These are phyloP conservation scores for Monoplex corrugatus DNA, from an alignment of 2,888 invertebrate genomes.

Conservation along the genomic window DNA sequence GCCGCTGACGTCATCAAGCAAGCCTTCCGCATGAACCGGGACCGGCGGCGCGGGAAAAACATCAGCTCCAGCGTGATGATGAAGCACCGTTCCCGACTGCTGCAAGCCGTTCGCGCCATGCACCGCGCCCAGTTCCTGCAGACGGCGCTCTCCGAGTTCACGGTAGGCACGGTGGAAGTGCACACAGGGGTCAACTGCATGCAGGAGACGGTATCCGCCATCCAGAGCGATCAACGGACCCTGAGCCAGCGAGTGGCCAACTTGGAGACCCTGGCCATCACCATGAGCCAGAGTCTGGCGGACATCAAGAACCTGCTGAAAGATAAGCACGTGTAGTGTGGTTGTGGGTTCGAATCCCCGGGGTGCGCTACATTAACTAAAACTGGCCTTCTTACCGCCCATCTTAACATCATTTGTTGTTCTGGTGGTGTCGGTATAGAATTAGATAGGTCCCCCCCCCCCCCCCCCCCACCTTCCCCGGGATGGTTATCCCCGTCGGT, in stretches of 20 bases:
- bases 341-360: too few species aligned
- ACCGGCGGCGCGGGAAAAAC: constrained; percentile 61
- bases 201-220: constrained; percentile 61
- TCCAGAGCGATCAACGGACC: constrained; percentile 65
- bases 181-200: constrained; percentile 67
- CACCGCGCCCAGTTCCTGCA: constrained; percentile 66
- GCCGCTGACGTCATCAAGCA: constrained; percentile 74
- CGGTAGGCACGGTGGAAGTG: constrained; percentile 69
- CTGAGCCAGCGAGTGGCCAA: constrained; percentile 63
- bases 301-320: constrained; percentile 62
- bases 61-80: constrained; percentile 61
- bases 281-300: constrained; percentile 63
- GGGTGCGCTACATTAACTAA: too few species aligned
- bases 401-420: too few species aligned
- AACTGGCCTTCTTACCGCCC: too few species aligned
- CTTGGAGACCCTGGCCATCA: constrained; percentile 66
- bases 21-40: constrained; percentile 62
- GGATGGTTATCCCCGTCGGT: too few species aligned
- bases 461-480: too few species aligned
- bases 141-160: constrained; percentile 65
- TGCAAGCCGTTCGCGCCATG: constrained; percentile 69
- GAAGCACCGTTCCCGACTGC: constrained; percentile 65
- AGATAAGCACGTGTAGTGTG: constrained; percentile 36
- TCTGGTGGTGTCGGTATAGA: too few species aligned
- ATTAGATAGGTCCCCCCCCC: too few species aligned